Evolutionary conservation across 2,113 vertebrate genomes (phyloP), one percentile per base, ranked within the genome.

Genomic region (Cacatua alba): DNA sequence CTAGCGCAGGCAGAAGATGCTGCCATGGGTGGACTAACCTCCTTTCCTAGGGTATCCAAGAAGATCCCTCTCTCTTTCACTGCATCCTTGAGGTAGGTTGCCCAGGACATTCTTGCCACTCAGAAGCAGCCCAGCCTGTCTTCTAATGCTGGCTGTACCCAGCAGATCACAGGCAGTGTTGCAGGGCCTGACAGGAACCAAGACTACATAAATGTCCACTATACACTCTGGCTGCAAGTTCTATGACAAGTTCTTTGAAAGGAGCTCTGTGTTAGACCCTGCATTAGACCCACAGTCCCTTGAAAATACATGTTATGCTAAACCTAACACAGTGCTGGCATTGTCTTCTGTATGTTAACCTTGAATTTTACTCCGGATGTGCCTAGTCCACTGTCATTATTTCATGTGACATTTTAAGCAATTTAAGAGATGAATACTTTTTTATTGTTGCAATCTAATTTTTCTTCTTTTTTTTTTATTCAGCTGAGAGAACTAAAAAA

Each of bases 161-260:
- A 6, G 43, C 8, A 71, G 48, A 59, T 49, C 17, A 57, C 19
- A 74, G 29, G 35, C 12, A 75, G 9, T 26, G 44, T 25, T 69
- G 8, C 25, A 52, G 48, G 44, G 9, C 28, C 48, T 59, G 39
- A n/a, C 13, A 60, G 44, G 4, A 63, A 15, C 6, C 3, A 17
- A 43, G 44, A 16, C 7, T 52, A 39, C 15, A 9, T 5, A 52
- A 4, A 44, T 33, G 4, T 59, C 19, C 48, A 39, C 25, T 35
- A 46, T 0, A 0, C 14, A 39, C 9, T 39, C 13, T 37, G 10
- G 8, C 11, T 71, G 10, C 11, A 14, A 19, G 15, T 15, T 24
- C 10, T 48, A 35, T 48, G 33, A 86, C 12, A 46, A 83, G 7
- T 21, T 82, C 51, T 79, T 79, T 44, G 31, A 68, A 72, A 52